phyloP scores from a whole-genome alignment of 1,140 invertebrate genomes.

The Acromyrmex charruanus region DNA sequence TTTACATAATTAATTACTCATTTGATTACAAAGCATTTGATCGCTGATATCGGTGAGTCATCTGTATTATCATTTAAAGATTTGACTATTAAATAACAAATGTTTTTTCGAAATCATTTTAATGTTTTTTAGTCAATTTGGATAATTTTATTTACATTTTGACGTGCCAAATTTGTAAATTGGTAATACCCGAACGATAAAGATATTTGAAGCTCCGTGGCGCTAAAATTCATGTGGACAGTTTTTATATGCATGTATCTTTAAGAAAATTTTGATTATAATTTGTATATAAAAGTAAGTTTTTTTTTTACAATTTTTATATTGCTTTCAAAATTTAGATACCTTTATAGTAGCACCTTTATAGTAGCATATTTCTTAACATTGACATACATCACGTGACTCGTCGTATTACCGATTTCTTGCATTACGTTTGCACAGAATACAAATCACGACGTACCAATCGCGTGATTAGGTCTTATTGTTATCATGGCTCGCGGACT shows the following conservation, averaged over 20 bases:
- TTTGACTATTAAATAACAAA: too few relatives aligned
- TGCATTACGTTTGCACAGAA: conserved; percentile 27
- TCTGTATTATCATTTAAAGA: too few relatives aligned
- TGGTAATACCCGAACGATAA: too few relatives aligned
- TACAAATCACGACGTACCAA: conserved; percentile 51
- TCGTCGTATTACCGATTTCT: conserved; percentile 37
- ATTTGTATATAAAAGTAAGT: neutral
- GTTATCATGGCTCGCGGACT: conserved; percentile 35
- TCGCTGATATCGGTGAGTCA: too few relatives aligned
- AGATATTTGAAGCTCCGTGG: too few relatives aligned
- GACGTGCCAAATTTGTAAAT: too few relatives aligned
- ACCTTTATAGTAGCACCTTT: neutral
- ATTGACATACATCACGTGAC: conserved; percentile 19
- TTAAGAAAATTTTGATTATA: neutral
- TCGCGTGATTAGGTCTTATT: conserved; percentile 62
- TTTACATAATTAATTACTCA: too few relatives aligned
- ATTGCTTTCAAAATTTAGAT: neutral
- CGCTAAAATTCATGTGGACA: too few relatives aligned
- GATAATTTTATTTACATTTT: too few relatives aligned
- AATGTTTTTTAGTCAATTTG: too few relatives aligned
- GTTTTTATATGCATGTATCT: neutral
- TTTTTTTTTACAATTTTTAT: neutral
- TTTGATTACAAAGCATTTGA: too few relatives aligned
- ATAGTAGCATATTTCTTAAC: conserved; percentile 5
- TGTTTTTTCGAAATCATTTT: too few relatives aligned